These are phyloP conservation scores for Gracilinanus agilis DNA, from an alignment of 2,113 vertebrate species.

Conservation along the genomic window DNA sequence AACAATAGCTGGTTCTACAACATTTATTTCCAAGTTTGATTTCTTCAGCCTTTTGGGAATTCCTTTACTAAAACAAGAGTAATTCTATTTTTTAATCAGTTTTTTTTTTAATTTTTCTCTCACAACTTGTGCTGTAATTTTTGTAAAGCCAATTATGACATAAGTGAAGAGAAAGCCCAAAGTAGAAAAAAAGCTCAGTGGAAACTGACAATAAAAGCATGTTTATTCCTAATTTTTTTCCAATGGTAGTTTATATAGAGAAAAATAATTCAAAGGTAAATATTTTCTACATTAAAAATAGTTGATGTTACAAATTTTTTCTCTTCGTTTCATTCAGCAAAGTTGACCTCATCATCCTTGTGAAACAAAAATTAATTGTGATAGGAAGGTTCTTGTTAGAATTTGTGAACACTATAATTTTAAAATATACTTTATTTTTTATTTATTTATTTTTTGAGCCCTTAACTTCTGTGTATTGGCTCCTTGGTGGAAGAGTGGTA, in stretches of 20 bases:
- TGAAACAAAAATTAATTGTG: background rate
- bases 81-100: conserved; percentile 26
- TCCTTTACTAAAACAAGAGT: background rate
- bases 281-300: background rate
- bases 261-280: conserved; percentile 37
- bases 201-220: background rate
- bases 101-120: background rate
- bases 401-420: conserved; percentile 2
- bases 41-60: background rate
- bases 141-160: background rate
- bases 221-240: background rate
- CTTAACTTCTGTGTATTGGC: too few relatives aligned
- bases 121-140: background rate
- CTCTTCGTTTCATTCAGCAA: conserved; percentile 7
- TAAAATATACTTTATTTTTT: background rate
- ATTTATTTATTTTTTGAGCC: too few relatives aligned
- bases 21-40: background rate
- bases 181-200: background rate
- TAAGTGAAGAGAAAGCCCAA: background rate
- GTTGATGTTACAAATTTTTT: background rate
- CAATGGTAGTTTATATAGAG: conserved; percentile 27
- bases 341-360: background rate
- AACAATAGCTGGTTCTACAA: background rate
- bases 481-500: too few relatives aligned
- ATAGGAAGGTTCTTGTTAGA: conserved; percentile 34